Evolutionary conservation across 2,113 vertebrate genomes (phyloP).

Genomic region (Charina bottae): DNA sequence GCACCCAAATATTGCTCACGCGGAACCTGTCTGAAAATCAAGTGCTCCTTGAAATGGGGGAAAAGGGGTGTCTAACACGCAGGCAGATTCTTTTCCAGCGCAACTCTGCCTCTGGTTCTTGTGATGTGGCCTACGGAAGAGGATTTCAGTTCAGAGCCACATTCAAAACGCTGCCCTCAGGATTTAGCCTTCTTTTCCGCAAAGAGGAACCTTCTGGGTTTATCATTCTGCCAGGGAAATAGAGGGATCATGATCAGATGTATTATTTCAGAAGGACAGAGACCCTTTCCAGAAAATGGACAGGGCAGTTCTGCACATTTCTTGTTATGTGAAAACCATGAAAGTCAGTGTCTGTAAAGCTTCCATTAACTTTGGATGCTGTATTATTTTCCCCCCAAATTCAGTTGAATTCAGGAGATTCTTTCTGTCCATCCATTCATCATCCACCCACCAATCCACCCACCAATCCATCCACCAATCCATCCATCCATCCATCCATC

Average conservation of each 20-base stretch:
- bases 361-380: background rate
- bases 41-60: too few species aligned
- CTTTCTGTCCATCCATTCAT: background rate
- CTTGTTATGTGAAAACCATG: background rate
- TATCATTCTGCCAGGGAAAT: constrained; percentile 75
- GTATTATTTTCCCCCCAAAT: fast-evolving
- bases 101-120: background rate
- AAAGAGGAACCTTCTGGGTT: constrained; percentile 78
- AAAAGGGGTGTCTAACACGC: background rate
- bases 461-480: background rate
- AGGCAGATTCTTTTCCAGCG: background rate
- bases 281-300: background rate
- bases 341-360: background rate
- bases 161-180: constrained; percentile 21
- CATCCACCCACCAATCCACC: too few species aligned
- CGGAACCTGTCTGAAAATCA: too few species aligned
- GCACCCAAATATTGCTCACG: too few species aligned
- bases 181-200: constrained; percentile 75
- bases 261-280: background rate
- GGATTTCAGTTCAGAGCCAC: background rate
- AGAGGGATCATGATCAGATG: background rate
- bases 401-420: background rate
- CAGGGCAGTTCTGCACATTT: background rate
- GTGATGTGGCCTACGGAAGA: background rate
- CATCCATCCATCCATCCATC: background rate